Evolutionary conservation across 1,140 invertebrate species (phyloP).

Genomic region (Delia radicum): DNA sequence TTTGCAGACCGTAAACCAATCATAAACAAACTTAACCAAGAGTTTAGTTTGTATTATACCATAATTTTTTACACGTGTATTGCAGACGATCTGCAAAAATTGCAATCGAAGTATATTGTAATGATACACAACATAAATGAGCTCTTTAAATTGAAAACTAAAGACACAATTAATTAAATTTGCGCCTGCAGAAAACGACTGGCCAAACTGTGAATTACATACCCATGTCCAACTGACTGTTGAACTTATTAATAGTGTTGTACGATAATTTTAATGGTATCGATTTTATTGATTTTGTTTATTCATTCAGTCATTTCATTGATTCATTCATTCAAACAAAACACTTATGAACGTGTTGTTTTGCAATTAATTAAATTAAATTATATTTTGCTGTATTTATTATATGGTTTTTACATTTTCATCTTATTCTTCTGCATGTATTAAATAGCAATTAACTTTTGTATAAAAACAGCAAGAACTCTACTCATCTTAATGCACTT

Average conservation of each 20-base stretch:
- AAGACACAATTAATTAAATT: conserved; percentile 10
- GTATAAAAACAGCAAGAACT: neutral
- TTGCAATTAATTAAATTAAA: conserved; percentile 21
- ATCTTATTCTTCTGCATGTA: too few relatives aligned
- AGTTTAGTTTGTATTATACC: too few relatives aligned
- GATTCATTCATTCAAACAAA: neutral
- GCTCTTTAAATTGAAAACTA: conserved; percentile 4
- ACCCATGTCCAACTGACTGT: too few relatives aligned
- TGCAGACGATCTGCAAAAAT: too few relatives aligned
- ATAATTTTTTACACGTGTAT: too few relatives aligned
- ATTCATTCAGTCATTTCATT: neutral
- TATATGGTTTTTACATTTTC: too few relatives aligned
- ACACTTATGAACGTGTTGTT: conserved; percentile 4
- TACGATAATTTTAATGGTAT: neutral
- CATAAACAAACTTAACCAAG: too few relatives aligned
- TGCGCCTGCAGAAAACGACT: neutral
- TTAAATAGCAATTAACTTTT: conserved; percentile 9
- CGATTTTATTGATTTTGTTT: neutral
- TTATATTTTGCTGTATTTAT: conserved; percentile 11
- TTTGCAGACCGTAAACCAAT: too few relatives aligned
- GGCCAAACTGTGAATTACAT: neutral
- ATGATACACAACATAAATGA: conserved; percentile 12
- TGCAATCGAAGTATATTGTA: conserved; percentile 8
- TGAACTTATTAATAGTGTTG: neutral
- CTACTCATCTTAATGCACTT: neutral